These are phyloP conservation scores for Dasypolia templi DNA, from an alignment of 2,888 invertebrate genomes.

Conservation along the genomic window DNA sequence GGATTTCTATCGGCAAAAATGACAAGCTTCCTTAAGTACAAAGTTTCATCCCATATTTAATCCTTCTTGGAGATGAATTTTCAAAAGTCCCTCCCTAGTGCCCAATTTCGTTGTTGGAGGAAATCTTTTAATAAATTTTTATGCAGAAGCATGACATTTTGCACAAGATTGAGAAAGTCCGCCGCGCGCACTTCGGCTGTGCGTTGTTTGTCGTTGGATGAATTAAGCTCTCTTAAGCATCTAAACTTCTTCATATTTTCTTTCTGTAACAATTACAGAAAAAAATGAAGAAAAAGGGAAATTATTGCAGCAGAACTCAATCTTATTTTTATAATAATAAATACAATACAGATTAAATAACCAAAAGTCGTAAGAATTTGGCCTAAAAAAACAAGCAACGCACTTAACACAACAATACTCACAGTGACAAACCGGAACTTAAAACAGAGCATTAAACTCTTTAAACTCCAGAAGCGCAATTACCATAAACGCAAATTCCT, in stretches of 20 bases:
- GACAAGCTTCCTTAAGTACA: neutral
- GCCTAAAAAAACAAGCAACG: neutral
- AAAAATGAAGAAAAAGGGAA: too few relatives aligned
- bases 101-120: neutral
- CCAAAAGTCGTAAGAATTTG: neutral
- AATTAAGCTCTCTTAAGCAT: too few relatives aligned
- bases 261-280: too few relatives aligned
- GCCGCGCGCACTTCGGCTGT: too few relatives aligned
- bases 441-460: neutral
- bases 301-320: neutral
- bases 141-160: too few relatives aligned
- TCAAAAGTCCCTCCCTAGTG: neutral
- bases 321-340: neutral
- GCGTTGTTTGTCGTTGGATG: too few relatives aligned
- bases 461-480: constrained; percentile 30
- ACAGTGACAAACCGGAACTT: neutral
- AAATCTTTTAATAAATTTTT: too few relatives aligned
- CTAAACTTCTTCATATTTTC: neutral
- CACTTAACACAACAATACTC: neutral
- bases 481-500: constrained; percentile 56
- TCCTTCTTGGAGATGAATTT: neutral
- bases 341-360: neutral
- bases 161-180: too few relatives aligned
- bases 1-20: neutral
- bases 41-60: neutral